phyloP scores from a whole-genome alignment of 1,140 invertebrate genomes.

The Bombyx mori region DNA sequence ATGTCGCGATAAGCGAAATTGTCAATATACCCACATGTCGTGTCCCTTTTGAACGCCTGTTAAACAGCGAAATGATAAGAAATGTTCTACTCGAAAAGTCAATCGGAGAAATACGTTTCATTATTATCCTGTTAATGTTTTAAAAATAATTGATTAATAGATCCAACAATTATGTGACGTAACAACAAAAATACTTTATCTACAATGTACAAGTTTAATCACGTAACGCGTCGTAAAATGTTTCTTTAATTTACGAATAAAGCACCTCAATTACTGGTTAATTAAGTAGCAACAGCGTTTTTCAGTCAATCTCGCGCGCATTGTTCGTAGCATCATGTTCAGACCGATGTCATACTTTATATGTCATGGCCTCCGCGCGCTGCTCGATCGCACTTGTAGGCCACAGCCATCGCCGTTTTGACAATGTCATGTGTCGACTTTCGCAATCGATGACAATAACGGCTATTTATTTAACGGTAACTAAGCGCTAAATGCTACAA shows the following conservation, averaged over 20 bases:
- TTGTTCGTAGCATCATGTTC: conserved; percentile 41
- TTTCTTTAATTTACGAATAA: conserved; percentile 1
- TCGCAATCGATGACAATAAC: conserved; percentile 53
- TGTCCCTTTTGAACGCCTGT: conserved; percentile 22
- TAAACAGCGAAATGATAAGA: background rate
- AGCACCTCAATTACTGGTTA: conserved; percentile 6
- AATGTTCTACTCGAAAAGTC: background rate
- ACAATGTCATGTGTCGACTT: conserved; percentile 67
- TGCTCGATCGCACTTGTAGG: conserved; percentile 66
- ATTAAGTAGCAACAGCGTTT: conserved; percentile 17
- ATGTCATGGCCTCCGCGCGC: conserved; percentile 58
- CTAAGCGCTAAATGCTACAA: background rate
- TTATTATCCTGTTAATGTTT: too few species aligned
- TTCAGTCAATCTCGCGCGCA: conserved; percentile 32
- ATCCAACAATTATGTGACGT: too few species aligned
- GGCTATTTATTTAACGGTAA: conserved; percentile 22
- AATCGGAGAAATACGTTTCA: too few species aligned
- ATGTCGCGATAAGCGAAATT: conserved; percentile 49
- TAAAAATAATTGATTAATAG: too few species aligned
- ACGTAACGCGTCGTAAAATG: too few species aligned
- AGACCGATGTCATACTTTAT: conserved; percentile 63
- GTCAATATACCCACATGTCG: conserved; percentile 58
- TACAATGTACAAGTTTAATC: too few species aligned
- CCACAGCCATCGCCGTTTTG: conserved; percentile 53
- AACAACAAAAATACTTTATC: too few species aligned